Evolutionary conservation across 2,797 vertebrate species (phyloP).

Genomic region (Lutra lutra): DNA sequence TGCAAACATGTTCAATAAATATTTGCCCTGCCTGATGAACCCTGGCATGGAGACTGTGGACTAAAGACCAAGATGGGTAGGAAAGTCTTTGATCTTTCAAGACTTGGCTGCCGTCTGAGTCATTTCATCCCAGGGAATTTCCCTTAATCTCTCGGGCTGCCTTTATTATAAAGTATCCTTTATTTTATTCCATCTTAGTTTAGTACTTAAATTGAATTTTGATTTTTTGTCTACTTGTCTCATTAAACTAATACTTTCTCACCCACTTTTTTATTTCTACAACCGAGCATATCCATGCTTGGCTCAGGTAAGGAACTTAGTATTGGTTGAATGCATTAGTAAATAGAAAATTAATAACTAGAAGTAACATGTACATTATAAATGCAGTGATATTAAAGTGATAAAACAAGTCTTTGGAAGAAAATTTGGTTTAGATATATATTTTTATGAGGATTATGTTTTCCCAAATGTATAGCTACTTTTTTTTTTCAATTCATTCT

Average conservation of each 20-base stretch:
- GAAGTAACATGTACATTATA: neutral
- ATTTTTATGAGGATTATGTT: conserved; percentile 6
- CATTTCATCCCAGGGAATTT: neutral
- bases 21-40: neutral
- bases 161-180: neutral
- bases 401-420: neutral
- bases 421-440: neutral
- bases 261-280: neutral
- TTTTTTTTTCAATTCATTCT: neutral
- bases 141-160: neutral
- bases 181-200: neutral
- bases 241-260: neutral
- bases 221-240: neutral
- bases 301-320: neutral
- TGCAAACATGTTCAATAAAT: neutral
- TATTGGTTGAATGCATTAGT: neutral
- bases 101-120: neutral
- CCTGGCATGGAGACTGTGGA: neutral
- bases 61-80: neutral
- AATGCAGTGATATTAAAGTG: conserved; percentile 14
- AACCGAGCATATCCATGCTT: neutral
- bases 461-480: neutral
- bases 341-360: neutral
- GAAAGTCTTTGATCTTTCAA: neutral
- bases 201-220: neutral